Base-by-base conservation (phyloP, 2,797 vertebrate genomes). In the Falco rusticolus region DNA sequence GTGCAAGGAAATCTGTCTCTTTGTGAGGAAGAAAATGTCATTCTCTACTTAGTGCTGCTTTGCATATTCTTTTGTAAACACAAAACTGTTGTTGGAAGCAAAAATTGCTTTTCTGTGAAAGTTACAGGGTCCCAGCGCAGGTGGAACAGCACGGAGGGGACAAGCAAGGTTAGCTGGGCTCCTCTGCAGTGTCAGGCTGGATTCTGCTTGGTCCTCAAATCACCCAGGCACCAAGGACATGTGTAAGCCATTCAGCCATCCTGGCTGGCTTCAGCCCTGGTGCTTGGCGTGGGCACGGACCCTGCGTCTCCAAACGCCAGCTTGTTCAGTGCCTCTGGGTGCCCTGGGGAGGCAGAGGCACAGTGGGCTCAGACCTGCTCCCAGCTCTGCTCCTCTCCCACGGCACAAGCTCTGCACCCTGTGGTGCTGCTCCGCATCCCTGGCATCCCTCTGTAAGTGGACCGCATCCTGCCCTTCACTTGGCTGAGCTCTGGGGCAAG, bases 1-100 rank as follows among this genome's bases (percentile, higher is more conserved):
- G 95, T n/a, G n/a, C 81, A 31, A 91, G 89, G 94, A 96, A 97
- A 96, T 87, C 95, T 92, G 95, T 87, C 90, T 96, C 95, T 96
- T 95, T 89, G 94, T 82, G 89, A 96, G 86, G 96, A 92, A 92
- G 89, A 85, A 95, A 94, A 97, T 94, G 95, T 96, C 95, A 50
- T 79, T 87, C 96, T 80, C 87, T 95, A 95, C 96, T 94, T 96
- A 95, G 93, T 53, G 77, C 93, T 92, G 54, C 91, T 97, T 96
- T 97, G 96, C 95, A 95, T 95, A 85, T 82, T 90, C 96, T 93
- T 96, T 92, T 89, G 95, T 72, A 83, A 70, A 95, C 75, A 76
- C 83, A 41, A 92, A 95, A 75, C 60, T 53, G 69, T 84, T 53
- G 83, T 53, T 70, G 95, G 90, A 95, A 93, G 94, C 84, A n/a